Evolutionary conservation across 1,140 invertebrate genomes (phyloP).

Genomic region (Limonius californicus): DNA sequence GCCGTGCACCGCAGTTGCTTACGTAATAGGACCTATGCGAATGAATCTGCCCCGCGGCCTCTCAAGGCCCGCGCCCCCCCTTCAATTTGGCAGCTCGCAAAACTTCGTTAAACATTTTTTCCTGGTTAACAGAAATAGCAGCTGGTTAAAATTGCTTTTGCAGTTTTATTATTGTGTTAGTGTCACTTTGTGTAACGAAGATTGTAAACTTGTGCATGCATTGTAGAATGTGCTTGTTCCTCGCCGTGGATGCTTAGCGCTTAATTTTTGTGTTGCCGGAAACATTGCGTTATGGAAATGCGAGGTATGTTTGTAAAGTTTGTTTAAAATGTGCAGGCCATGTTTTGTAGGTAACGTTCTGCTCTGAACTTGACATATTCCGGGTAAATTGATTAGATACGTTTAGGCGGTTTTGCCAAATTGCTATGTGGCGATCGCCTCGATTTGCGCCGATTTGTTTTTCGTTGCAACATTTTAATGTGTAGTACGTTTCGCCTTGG

Average conservation of each 20-base stretch:
- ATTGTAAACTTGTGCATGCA: neutral
- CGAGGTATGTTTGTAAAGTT: conserved; percentile 24
- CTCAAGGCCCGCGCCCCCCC: conserved; percentile 21
- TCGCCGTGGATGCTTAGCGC: neutral
- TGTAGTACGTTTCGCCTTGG: too few species aligned
- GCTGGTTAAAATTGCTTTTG: conserved; percentile 32
- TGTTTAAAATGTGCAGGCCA: too few species aligned
- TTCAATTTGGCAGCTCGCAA: conserved; percentile 34
- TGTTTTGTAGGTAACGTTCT: too few species aligned
- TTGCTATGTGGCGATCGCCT: too few species aligned
- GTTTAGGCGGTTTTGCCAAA: too few species aligned
- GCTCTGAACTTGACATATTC: too few species aligned
- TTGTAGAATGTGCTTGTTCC: conserved; percentile 14
- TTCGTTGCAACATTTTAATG: too few species aligned
- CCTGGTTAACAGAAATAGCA: conserved; percentile 45
- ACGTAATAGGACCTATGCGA: conserved; percentile 35
- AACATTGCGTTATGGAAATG: conserved; percentile 31
- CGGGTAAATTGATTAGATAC: too few species aligned
- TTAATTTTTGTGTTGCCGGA: conserved; percentile 6
- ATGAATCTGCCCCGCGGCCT: conserved; percentile 26
- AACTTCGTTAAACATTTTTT: conserved; percentile 39
- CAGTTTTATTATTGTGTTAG: conserved; percentile 24
- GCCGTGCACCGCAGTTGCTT: conserved; percentile 26
- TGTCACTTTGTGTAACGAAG: neutral
- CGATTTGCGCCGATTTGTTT: too few species aligned